Percentiles rank a stretch among this genome's conserved stretches.
phyloP scores from a whole-genome alignment of 2,888 invertebrate species.

The Trisateles emortualis region DNA sequence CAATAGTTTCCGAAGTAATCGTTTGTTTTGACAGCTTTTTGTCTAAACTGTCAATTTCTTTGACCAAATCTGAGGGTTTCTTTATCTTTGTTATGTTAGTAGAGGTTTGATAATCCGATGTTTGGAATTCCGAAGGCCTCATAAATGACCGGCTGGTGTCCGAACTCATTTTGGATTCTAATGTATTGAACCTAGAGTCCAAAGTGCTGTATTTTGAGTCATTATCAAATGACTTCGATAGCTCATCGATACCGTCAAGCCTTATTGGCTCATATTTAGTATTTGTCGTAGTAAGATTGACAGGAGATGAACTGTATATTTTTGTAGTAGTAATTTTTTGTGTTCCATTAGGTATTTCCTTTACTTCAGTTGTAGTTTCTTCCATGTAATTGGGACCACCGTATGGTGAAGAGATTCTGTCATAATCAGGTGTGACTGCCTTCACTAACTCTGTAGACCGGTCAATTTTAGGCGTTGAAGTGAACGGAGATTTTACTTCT shows the following conservation, averaged over 20 bases:
- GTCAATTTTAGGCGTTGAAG: slow-evolving; percentile 77
- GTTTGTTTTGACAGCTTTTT: slow-evolving; percentile 90
- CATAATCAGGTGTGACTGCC: slow-evolving; percentile 75
- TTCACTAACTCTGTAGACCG: slow-evolving; percentile 73
- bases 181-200: slow-evolving; percentile 78
- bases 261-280: slow-evolving; percentile 82
- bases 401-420: slow-evolving; percentile 77
- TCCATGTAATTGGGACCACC: slow-evolving; percentile 81
- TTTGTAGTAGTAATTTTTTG: slow-evolving; percentile 87
- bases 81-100: slow-evolving; percentile 67
- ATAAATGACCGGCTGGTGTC: slow-evolving; percentile 83
- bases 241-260: slow-evolving; percentile 83
- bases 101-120: slow-evolving; percentile 69
- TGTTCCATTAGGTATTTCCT: slow-evolving; percentile 85
- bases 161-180: slow-evolving; percentile 79
- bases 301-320: slow-evolving; percentile 86
- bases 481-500: slow-evolving; percentile 75
- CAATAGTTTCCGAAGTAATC: slow-evolving; percentile 89
- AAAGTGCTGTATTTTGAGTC: slow-evolving; percentile 81
- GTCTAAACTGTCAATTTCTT: slow-evolving; percentile 87
- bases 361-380: slow-evolving; percentile 84
- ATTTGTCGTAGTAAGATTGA: slow-evolving; percentile 80
- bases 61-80: slow-evolving; percentile 72
- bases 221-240: slow-evolving; percentile 83
- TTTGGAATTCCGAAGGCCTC: slow-evolving; percentile 83